These are phyloP conservation scores for Anneissia japonica DNA, from an alignment of 35 echinoderm and acorn worm species.

Conservation along the genomic window DNA sequence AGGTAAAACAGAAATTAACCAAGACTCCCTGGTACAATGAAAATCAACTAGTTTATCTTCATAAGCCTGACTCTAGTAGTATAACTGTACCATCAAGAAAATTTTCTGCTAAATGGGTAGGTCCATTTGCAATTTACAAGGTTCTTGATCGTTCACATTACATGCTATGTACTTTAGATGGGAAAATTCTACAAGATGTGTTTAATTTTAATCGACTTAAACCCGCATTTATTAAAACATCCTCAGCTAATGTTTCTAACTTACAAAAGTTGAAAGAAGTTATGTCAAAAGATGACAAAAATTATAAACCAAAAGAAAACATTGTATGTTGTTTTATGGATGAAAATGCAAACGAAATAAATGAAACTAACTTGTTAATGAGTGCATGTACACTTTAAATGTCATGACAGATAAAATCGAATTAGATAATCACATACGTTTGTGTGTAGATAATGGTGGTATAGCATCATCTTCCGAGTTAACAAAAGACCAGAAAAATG, in stretches of 20 bases:
- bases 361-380: too few species aligned
- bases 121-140: conserved; percentile 6
- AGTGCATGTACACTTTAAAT: too few species aligned
- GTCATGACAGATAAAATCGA: too few species aligned
- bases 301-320: too few species aligned
- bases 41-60: neutral
- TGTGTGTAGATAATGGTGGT: too few species aligned
- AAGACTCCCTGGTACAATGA: neutral
- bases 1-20: neutral
- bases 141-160: conserved; percentile 31
- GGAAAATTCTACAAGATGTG: conserved; percentile 8
- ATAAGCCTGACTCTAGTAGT: neutral
- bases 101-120: neutral
- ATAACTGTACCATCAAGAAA: neutral
- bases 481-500: too few species aligned
- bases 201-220: conserved; percentile 38
- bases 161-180: conserved; percentile 15
- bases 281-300: too few species aligned
- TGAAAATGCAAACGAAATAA: too few species aligned
- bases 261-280: too few species aligned
- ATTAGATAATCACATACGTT: too few species aligned
- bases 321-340: too few species aligned
- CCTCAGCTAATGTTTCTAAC: neutral
- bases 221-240: conserved; percentile 23
- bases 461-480: too few species aligned